Conservation (phyloP, 1,140 invertebrate species). For the Pseudachorutes palmiensis region DNA sequence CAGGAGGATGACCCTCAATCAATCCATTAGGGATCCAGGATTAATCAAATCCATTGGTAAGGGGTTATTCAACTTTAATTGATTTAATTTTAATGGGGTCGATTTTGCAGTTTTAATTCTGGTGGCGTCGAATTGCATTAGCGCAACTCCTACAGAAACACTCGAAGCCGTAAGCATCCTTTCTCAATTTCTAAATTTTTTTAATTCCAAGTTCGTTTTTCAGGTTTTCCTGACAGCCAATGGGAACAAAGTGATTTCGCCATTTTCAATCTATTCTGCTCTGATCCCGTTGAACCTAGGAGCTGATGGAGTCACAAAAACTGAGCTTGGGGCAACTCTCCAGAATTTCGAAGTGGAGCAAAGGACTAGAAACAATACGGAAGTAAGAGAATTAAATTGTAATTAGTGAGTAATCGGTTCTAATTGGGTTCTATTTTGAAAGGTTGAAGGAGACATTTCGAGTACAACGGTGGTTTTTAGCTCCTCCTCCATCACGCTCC, state of each 20-base stretch:
- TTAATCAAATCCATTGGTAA: too few species aligned
- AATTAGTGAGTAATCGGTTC: not conserved
- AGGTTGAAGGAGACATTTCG: not conserved
- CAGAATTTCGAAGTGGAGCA: not conserved
- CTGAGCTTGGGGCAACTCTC: not conserved
- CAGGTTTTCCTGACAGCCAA: not conserved
- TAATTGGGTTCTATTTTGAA: not conserved
- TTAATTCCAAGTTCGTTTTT: not conserved
- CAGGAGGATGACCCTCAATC: too few species aligned
- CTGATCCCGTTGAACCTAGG: not conserved
- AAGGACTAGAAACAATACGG: not conserved
- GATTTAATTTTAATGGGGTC: too few species aligned
- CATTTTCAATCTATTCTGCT: conserved; percentile 5
- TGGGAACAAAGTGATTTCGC: conserved; percentile 8
- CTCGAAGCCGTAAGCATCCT: not conserved
- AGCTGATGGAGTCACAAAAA: not conserved
- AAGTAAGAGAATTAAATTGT: not conserved
- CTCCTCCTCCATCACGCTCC: not conserved
- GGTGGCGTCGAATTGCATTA: too few species aligned
- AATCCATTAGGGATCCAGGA: too few species aligned
- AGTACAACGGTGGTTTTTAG: not conserved
- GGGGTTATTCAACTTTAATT: too few species aligned
- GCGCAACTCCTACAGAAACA: too few species aligned
- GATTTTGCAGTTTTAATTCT: too few species aligned
- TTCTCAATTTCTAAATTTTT: conserved; percentile 4